A percentile compares a stretch with the other conserved stretches of the same genome.
Conservation (phyloP, 2,888 invertebrate genomes). For the Sminthurinus aureus region DNA sequence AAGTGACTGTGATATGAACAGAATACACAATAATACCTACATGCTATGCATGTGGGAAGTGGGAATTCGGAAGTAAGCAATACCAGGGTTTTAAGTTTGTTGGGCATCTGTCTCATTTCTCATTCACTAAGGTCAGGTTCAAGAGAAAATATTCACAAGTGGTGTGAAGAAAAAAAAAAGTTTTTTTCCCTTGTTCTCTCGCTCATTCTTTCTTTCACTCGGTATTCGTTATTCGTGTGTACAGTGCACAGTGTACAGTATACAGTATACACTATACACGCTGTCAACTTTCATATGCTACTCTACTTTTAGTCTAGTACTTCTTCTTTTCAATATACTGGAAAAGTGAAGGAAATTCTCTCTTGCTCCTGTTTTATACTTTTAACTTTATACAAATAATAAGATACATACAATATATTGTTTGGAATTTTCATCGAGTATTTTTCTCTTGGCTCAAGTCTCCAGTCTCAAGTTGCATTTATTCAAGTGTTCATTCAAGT, state of each 20-base stretch:
- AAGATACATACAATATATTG: background rate
- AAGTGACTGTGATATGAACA: too few species aligned
- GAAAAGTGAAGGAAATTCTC: background rate
- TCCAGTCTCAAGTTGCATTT: too few species aligned
- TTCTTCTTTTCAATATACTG: background rate
- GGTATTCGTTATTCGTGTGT: background rate
- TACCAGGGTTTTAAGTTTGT: background rate
- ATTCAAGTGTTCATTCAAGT: too few species aligned
- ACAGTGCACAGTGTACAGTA: background rate
- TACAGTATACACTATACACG: background rate
- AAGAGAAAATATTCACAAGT: slow-evolving; percentile 11
- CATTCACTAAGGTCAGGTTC: slow-evolving; percentile 24
- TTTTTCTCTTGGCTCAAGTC: too few species aligned
- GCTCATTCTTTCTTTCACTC: background rate
- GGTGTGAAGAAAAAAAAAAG: background rate
- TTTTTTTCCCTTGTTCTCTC: slow-evolving; percentile 4
- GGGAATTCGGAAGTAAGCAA: background rate
- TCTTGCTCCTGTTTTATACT: background rate
- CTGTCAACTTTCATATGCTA: background rate
- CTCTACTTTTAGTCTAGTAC: background rate
- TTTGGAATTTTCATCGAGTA: too few species aligned
- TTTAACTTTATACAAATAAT: background rate
- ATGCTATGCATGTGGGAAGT: background rate
- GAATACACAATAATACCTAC: too few species aligned
- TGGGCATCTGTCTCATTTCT: background rate